phyloP scores from a whole-genome alignment of 1,140 invertebrate genomes.

The Aphelenchoides besseyi region DNA sequence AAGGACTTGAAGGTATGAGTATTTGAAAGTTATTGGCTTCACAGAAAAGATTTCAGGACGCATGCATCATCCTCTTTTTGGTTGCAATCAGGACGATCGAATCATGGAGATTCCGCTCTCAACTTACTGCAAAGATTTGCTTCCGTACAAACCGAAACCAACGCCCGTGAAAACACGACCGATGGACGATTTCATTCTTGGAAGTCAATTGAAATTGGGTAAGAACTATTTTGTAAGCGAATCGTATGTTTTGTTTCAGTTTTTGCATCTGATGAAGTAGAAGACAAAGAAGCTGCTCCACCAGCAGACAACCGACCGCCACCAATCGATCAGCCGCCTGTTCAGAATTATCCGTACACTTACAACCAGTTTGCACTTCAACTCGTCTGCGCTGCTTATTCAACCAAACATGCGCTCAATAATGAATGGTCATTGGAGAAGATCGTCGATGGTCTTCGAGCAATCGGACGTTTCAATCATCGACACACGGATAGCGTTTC shows the following conservation, averaged over 20 bases:
- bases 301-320: background rate
- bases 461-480: conserved; percentile 18
- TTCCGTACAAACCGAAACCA: conserved; percentile 24
- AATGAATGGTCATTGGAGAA: conserved; percentile 24
- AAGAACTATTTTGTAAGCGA: background rate
- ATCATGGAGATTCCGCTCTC: conserved; percentile 26
- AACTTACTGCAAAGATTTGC: conserved; percentile 28
- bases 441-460: conserved; percentile 23
- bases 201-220: background rate
- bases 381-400: conserved; percentile 30
- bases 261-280: background rate
- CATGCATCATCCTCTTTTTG: conserved; percentile 41
- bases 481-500: conserved; percentile 18
- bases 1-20: background rate
- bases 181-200: background rate
- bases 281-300: conserved; percentile 10
- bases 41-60: conserved; percentile 31
- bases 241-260: background rate
- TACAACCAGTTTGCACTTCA: conserved; percentile 22
- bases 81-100: conserved; percentile 33
- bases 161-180: background rate
- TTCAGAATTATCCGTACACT: conserved; percentile 7
- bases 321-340: background rate
- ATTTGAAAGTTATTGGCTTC: background rate
- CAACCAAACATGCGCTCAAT: conserved; percentile 34